phyloP scores from a whole-genome alignment of 2,797 vertebrate species.

The Malurus splendens region DNA sequence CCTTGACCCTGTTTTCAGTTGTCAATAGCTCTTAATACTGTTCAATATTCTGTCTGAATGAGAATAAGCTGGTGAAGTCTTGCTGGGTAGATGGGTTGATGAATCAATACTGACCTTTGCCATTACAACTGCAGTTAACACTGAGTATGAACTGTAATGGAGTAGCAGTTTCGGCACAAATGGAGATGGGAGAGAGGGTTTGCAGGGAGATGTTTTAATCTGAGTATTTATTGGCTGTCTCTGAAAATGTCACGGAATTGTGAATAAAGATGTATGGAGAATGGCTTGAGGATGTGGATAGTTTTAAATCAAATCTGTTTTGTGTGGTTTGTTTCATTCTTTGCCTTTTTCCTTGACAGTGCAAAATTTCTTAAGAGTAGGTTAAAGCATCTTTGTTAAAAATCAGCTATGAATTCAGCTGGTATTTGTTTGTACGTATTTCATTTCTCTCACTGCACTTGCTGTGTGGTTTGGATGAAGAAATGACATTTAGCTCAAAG shows the following conservation, averaged over 20 bases:
- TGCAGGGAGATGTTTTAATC: neutral
- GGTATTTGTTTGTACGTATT: neutral
- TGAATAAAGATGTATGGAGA: neutral
- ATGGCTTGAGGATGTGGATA: neutral
- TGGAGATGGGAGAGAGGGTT: neutral
- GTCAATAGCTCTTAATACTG: neutral
- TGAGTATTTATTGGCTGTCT: neutral
- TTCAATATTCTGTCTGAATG: slow-evolving; percentile 10
- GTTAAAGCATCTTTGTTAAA: neutral
- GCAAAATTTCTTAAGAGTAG: neutral
- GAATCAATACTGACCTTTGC: slow-evolving; percentile 37
- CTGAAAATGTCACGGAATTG: neutral
- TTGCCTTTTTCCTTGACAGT: neutral
- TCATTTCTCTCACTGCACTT: neutral
- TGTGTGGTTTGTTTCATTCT: neutral
- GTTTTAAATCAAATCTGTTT: neutral
- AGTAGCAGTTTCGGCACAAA: neutral
- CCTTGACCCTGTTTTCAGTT: slow-evolving; percentile 12
- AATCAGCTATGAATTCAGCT: neutral
- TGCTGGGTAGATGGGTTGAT: neutral
- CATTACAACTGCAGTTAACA: slow-evolving; percentile 30
- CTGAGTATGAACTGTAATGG: neutral
- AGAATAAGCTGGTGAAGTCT: slow-evolving; percentile 18
- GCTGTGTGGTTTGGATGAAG: neutral
- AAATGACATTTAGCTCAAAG: neutral